Evolutionary conservation across 2,888 invertebrate species (phyloP).

Genomic region (Galerucella calmariensis): DNA sequence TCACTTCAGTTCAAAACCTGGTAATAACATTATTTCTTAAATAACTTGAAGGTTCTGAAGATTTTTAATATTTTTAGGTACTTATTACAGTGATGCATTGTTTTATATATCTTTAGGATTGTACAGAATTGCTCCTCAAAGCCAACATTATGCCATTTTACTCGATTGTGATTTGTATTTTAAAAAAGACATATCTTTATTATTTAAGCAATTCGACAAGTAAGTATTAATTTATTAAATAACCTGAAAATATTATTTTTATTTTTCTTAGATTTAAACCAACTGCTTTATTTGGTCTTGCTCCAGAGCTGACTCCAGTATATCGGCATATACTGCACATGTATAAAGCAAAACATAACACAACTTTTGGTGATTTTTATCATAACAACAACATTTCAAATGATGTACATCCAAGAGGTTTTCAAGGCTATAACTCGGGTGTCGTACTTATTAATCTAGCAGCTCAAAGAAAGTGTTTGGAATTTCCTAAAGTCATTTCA

Average conservation of each 20-base stretch:
- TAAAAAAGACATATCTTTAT: slow-evolving; percentile 72
- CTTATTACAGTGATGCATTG: slow-evolving; percentile 82
- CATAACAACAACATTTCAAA: slow-evolving; percentile 59
- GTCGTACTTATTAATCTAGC: slow-evolving; percentile 78
- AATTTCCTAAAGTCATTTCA: slow-evolving; percentile 70
- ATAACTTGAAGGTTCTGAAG: slow-evolving; percentile 48
- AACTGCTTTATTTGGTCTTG: slow-evolving; percentile 76
- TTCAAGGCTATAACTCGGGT: slow-evolving; percentile 85
- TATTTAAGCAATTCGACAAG: slow-evolving; percentile 76
- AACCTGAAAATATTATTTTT: neutral
- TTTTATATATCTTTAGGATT: slow-evolving; percentile 82
- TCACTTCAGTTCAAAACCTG: slow-evolving; percentile 76
- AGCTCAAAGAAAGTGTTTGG: slow-evolving; percentile 72
- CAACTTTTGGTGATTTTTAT: slow-evolving; percentile 66
- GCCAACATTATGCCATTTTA: slow-evolving; percentile 74
- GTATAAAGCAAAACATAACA: slow-evolving; percentile 73
- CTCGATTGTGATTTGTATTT: slow-evolving; percentile 84
- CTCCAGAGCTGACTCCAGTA: slow-evolving; percentile 81
- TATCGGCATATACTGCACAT: slow-evolving; percentile 79
- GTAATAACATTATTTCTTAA: slow-evolving; percentile 57
- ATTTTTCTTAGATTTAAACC: slow-evolving; percentile 67
- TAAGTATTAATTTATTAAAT: slow-evolving; percentile 51
- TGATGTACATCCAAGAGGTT: slow-evolving; percentile 65
- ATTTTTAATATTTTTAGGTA: slow-evolving; percentile 62
- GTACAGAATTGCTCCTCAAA: slow-evolving; percentile 73